Evolutionary conservation across 2,797 vertebrate species (phyloP), one percentile per base, ranked within the genome.

Genomic region (Coranthus polyacanthus): DNA sequence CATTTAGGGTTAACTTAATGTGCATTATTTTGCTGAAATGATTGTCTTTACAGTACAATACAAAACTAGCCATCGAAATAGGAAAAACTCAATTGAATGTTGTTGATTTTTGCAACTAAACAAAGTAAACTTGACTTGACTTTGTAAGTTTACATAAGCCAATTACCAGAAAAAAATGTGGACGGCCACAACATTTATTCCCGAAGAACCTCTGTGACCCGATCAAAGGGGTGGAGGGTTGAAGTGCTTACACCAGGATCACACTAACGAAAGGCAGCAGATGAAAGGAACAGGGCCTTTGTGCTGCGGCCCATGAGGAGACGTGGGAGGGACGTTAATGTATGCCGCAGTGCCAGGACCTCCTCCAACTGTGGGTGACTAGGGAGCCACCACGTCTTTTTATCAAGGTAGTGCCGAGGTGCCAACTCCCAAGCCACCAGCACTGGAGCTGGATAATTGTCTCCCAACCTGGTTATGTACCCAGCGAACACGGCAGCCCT

Each of bases 381-480:
- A 90, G 87, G 85, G 91, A 90, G 92, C 92, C 94, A 94, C 94
- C 94, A 85, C 80, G 86, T 93, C 92, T 89, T 94, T 94, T 94
- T 94, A 95, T 95, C 94, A 96, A 95, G 95, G 94, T 95, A 94
- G 92, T 94, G 84, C 75, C 71, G 81, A 90, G 94, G 94, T 95
- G 95, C 94, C 91, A 94, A 95, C 94, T 96, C 95, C 95, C 95
- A 88, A 89, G 93, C 89, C 93, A 84, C 89, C 69, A 36, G 72
- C 24, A 18, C 70, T 15, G 79, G 72, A 75, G 84, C 82, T 26
- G 70, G 89, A 89, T 92, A 93, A 94, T 95, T 93, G 95, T 87
- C 94, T 94, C 93, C 93, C 90, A 93, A 92, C 88, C 92, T 92
- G 93, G 92, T 95, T 95, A 94, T 94, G 95, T 94, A 94, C 94